Evolutionary conservation across 2,797 vertebrate species (phyloP).

Genomic region (Calcarius lapponicus): DNA sequence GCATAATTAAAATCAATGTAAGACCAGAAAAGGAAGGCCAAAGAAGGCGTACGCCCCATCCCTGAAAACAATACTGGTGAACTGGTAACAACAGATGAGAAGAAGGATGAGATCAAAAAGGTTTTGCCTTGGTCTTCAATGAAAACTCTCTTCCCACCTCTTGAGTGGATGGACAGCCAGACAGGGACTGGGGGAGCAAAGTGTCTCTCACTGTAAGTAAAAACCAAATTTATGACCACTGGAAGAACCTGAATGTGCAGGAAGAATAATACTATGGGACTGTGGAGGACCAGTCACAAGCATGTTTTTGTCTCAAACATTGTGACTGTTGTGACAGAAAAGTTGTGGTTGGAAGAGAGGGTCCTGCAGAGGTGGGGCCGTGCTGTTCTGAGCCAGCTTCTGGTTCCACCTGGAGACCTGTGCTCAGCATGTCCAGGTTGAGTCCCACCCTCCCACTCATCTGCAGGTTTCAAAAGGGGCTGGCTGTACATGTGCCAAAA

Average conservation of each 20-base stretch:
- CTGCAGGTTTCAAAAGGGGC: background rate
- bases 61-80: background rate
- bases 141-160: background rate
- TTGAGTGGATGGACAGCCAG: background rate
- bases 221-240: background rate
- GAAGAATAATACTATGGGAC: background rate
- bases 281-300: background rate
- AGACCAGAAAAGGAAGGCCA: background rate
- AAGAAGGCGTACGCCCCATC: accelerated
- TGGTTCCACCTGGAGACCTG: background rate
- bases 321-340: background rate
- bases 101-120: background rate
- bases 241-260: background rate
- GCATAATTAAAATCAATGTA: background rate
- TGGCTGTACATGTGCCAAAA: background rate
- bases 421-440: background rate
- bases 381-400: accelerated
- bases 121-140: background rate
- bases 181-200: background rate
- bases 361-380: too few species aligned
- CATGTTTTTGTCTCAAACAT: background rate
- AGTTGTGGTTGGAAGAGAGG: background rate
- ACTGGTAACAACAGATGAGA: background rate
- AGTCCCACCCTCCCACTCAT: background rate
- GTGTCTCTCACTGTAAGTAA: background rate